A percentile compares a stretch with the other conserved stretches of the same genome.
Conservation (phyloP, 2,797 vertebrate species). For the Trachops cirrhosus region DNA sequence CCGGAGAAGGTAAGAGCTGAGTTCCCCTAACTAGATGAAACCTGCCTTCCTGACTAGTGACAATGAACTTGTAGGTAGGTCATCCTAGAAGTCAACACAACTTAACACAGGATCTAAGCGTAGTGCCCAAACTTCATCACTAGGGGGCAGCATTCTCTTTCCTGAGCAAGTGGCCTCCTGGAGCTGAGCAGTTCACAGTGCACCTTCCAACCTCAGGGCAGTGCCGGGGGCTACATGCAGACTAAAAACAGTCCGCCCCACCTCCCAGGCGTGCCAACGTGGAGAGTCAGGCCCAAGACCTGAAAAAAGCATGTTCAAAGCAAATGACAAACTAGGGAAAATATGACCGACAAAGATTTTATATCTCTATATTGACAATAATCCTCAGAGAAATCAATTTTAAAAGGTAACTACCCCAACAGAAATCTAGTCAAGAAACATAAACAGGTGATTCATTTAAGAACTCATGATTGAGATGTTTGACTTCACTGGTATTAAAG, state of each 20-base stretch:
- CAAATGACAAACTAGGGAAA: not conserved
- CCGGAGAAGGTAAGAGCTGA: not conserved
- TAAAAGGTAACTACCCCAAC: not conserved
- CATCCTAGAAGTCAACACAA: not conserved
- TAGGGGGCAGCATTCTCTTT: conserved; percentile 50
- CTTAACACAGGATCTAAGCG: not conserved
- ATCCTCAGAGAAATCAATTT: not conserved
- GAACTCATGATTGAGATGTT: not conserved
- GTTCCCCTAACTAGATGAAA: not conserved
- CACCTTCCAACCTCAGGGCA: not conserved
- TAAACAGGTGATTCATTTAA: not conserved
- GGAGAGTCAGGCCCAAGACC: not conserved
- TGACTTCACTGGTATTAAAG: not conserved
- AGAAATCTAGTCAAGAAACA: not conserved
- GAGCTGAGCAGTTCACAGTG: not conserved
- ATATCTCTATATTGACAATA: not conserved
- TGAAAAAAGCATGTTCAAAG: not conserved
- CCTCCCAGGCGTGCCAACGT: not conserved
- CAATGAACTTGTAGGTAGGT: not conserved
- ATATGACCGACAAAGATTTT: not conserved
- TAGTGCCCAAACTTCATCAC: conserved; percentile 21
- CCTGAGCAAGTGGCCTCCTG: not conserved
- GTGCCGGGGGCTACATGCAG: fast-evolving
- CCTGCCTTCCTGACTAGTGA: not conserved
- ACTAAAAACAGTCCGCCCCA: not conserved